phyloP scores from a whole-genome alignment of 2,797 vertebrate genomes.

The Girardinus metallicus region DNA sequence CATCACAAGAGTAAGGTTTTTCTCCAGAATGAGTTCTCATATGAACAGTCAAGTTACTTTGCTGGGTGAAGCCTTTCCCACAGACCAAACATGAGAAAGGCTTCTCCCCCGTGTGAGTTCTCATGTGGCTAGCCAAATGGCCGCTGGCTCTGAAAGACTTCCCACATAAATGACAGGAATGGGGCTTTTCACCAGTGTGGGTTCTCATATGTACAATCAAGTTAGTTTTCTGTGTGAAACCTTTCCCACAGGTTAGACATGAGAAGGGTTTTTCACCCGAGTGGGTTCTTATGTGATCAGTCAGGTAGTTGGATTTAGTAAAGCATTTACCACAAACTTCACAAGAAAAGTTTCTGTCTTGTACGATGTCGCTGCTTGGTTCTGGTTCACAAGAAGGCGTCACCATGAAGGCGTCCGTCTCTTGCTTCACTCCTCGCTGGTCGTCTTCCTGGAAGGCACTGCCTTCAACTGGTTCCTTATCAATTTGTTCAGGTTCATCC shows the following conservation, averaged over 20 bases:
- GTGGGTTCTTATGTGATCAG: not conserved
- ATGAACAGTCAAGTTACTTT: slow-evolving; percentile 6
- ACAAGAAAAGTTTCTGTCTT: slow-evolving; percentile 8
- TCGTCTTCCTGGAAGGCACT: not conserved
- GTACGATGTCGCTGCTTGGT: not conserved
- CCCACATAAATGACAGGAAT: slow-evolving; percentile 6
- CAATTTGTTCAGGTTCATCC: not conserved
- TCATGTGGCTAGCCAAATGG: slow-evolving; percentile 5
- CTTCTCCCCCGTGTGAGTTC: slow-evolving; percentile 1
- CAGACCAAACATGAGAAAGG: slow-evolving; percentile 4
- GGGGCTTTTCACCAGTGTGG: slow-evolving; percentile 5
- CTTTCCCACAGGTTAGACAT: slow-evolving; percentile 6
- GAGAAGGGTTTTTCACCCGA: not conserved
- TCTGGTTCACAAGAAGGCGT: not conserved
- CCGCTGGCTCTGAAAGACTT: slow-evolving; percentile 7
- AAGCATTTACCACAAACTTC: slow-evolving; percentile 7
- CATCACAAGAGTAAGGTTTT: slow-evolving; percentile 4
- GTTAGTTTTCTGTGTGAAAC: slow-evolving; percentile 8
- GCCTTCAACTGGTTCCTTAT: not conserved
- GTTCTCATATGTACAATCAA: slow-evolving; percentile 9
- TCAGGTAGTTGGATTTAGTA: not conserved
- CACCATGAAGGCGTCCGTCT: not conserved
- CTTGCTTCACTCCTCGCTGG: not conserved
- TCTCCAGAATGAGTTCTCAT: slow-evolving; percentile 5
- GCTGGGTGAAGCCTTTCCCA: slow-evolving; percentile 9